Conservation (phyloP, 1,140 invertebrate species). For the Panagrolaimus sp. region DNA sequence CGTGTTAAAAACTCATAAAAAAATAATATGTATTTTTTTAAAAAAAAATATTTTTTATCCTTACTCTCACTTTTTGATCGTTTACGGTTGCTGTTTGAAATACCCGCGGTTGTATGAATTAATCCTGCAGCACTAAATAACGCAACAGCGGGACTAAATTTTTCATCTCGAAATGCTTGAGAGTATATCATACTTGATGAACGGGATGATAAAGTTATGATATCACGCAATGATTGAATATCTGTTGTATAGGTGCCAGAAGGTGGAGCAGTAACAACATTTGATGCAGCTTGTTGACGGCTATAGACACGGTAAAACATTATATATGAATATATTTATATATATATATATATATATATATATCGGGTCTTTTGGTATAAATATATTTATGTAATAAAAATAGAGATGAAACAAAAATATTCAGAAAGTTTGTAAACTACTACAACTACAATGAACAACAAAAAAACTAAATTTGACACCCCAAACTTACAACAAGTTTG, state of each 20-base stretch:
- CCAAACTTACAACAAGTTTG: no score
- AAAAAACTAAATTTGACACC: no score
- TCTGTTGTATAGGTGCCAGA: background rate
- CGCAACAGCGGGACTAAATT: constrained; percentile 50
- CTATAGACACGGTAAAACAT: constrained; percentile 15
- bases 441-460: no score
- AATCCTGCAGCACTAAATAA: constrained; percentile 49
- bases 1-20: constrained; percentile 3
- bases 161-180: constrained; percentile 48
- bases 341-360: no score
- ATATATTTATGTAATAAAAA: no score
- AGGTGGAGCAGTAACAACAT: background rate
- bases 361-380: no score
- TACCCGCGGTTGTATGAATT: constrained; percentile 47
- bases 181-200: constrained; percentile 40
- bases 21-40: constrained; percentile 10
- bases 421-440: no score
- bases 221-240: background rate
- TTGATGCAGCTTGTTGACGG: background rate
- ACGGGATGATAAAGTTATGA: constrained; percentile 7
- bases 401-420: no score
- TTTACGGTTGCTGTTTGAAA: constrained; percentile 28
- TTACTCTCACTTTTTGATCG: constrained; percentile 7
- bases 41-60: constrained; percentile 14
- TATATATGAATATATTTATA: background rate